Conservation (phyloP, 2,113 vertebrate species). For the Passer montanus region DNA sequence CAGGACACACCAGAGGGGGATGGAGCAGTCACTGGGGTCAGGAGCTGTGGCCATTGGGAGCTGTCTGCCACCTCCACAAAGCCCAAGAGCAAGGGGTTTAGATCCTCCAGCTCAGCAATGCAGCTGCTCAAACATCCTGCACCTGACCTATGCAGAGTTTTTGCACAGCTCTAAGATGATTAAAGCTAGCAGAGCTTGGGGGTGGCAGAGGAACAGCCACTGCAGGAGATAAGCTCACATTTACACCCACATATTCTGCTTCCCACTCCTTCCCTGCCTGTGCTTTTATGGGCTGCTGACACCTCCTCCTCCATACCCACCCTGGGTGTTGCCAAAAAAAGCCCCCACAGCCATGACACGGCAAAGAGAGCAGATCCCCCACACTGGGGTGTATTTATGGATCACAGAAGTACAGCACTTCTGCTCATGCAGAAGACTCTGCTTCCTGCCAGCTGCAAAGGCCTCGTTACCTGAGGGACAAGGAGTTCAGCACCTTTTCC, state of each 20-base stretch:
- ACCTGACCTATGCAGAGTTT: not conserved
- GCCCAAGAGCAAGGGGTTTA: not conserved
- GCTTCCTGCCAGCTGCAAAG: constrained; percentile 3
- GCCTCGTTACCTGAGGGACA: not conserved
- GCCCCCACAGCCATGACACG: rapidly evolving
- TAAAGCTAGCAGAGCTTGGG: not conserved
- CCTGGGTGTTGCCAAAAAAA: not conserved
- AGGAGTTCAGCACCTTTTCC: not conserved
- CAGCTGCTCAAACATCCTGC: not conserved
- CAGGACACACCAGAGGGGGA: not conserved
- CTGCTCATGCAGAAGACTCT: not conserved
- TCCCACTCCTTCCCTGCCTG: not conserved
- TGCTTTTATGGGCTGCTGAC: not conserved
- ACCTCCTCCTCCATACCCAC: not conserved
- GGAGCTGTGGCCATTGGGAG: not conserved
- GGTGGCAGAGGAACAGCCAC: not conserved
- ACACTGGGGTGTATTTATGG: not conserved
- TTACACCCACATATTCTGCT: not conserved
- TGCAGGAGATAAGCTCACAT: not conserved
- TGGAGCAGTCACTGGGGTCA: rapidly evolving
- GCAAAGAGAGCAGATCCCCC: not conserved
- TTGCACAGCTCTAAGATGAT: not conserved
- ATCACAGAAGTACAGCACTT: not conserved
- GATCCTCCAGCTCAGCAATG: not conserved
- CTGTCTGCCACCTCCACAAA: rapidly evolving